Evolutionary conservation across 2,113 vertebrate species (phyloP).

Genomic region (Bungarus multicinctus): DNA sequence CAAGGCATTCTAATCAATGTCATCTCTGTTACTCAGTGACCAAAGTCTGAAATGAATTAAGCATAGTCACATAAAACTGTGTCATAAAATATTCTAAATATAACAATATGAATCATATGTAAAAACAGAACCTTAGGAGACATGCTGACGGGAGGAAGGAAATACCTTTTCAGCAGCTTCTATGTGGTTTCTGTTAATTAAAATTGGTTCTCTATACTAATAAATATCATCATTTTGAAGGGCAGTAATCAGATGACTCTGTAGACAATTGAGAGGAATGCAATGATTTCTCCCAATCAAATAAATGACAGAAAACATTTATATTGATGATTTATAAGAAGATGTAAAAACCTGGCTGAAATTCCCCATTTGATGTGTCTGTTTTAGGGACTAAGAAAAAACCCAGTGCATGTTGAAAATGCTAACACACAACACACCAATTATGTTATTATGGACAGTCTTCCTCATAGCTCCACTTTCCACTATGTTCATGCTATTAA

Average conservation of each 20-base stretch:
- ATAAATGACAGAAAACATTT: not conserved
- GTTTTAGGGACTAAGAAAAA: not conserved
- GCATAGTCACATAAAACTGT: not conserved
- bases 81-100: not conserved
- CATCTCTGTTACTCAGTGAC: not conserved
- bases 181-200: not conserved
- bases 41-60: not conserved
- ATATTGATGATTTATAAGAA: not conserved
- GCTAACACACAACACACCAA: not conserved
- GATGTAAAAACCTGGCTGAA: not conserved
- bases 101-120: not conserved
- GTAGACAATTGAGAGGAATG: not conserved
- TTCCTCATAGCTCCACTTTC: not conserved
- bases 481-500: not conserved
- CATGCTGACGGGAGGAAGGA: not conserved
- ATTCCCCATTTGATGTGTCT: not conserved
- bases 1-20: not conserved
- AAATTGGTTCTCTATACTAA: not conserved
- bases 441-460: not conserved
- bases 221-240: not conserved
- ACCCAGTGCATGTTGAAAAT: not conserved
- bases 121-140: not conserved
- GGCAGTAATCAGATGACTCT: not conserved
- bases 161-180: not conserved
- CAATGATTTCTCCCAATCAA: not conserved